These are phyloP conservation scores for Heliconius congener DNA, from an alignment of 1,140 invertebrate species.

Conservation along the genomic window DNA sequence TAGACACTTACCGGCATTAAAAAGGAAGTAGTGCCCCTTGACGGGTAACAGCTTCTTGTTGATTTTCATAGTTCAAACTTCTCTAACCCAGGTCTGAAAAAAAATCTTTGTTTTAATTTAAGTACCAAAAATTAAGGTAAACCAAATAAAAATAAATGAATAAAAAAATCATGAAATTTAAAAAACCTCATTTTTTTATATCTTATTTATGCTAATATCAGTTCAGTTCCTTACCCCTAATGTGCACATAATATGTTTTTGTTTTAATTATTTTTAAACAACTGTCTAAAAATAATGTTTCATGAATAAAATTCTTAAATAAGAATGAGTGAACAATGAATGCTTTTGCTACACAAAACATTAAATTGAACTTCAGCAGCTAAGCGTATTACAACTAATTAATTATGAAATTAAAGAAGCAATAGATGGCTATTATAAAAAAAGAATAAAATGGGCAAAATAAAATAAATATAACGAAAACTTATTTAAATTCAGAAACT, in stretches of 20 bases:
- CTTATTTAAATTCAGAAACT: not conserved
- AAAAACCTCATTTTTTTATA: too few species aligned
- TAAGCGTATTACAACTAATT: not conserved
- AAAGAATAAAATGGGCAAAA: too few species aligned
- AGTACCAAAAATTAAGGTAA: not conserved
- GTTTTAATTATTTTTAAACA: too few species aligned
- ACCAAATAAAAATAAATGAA: not conserved
- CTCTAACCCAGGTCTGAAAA: constrained; percentile 12
- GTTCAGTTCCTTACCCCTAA: too few species aligned
- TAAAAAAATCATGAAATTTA: not conserved
- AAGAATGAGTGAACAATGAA: too few species aligned
- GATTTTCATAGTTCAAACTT: constrained; percentile 71
- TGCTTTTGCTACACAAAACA: too few species aligned
- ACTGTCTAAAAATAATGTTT: too few species aligned
- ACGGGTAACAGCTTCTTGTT: constrained; percentile 90
- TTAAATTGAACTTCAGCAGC: too few species aligned
- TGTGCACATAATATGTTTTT: too few species aligned
- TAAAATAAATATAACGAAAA: not conserved
- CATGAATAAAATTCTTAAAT: too few species aligned
- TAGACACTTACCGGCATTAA: constrained; percentile 88
- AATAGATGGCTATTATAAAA: not conserved
- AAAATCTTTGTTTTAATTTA: not conserved
- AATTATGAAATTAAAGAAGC: not conserved
- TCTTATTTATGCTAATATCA: too few species aligned
- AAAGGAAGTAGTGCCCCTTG: constrained; percentile 94